Percentiles rank a stretch among this genome's conserved stretches.
Evolutionary conservation across 2,113 vertebrate species (phyloP).

Genomic region (Nicator chloris): DNA sequence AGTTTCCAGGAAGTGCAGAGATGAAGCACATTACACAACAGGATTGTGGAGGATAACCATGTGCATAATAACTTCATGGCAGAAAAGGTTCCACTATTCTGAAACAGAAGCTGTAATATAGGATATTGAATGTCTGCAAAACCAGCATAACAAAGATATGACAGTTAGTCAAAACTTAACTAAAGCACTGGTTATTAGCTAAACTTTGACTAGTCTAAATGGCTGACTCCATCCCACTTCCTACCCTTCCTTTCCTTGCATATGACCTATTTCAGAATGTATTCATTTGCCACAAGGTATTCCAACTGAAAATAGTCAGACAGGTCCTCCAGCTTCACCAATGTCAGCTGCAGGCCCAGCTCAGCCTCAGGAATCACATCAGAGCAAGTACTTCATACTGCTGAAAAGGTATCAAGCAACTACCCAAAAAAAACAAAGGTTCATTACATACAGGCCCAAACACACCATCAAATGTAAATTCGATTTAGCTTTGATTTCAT

Average conservation of each 20-base stretch:
- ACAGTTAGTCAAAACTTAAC: neutral
- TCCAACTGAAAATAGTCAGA: neutral
- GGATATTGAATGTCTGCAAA: neutral
- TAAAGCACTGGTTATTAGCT: neutral
- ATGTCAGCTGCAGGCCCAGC: neutral
- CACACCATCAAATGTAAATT: neutral
- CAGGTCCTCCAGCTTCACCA: neutral
- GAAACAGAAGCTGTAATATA: neutral
- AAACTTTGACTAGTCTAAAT: neutral
- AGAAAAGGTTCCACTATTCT: neutral
- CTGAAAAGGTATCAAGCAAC: neutral
- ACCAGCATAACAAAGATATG: neutral
- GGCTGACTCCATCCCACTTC: neutral
- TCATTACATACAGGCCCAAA: neutral
- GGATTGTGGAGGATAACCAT: neutral
- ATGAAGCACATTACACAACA: accelerated
- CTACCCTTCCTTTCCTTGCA: neutral
- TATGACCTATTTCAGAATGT: neutral
- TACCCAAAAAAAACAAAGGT: neutral
- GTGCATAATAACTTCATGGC: neutral
- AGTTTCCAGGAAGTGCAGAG: neutral
- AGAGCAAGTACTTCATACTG: neutral
- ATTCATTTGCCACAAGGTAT: neutral
- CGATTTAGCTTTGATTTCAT: neutral
- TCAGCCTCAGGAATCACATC: neutral